Evolutionary conservation across 2,888 invertebrate species (phyloP), one percentile per base, ranked within the genome.

Genomic region (Drosophila paranaensis): DNA sequence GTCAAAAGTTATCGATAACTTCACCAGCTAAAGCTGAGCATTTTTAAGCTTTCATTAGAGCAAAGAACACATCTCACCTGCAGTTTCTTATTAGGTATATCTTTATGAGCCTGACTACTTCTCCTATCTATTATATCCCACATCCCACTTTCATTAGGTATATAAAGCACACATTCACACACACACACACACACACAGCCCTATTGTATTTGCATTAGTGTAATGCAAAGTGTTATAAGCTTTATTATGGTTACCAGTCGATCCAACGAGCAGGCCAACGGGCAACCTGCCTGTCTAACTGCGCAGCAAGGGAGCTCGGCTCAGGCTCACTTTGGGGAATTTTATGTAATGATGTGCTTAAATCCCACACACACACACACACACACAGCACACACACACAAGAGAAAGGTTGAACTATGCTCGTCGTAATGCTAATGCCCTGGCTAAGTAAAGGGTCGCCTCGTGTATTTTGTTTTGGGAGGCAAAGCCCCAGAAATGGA

Each of bases 201-300:
- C 86, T 81, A 88, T 90, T 88, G 86, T 88, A 90, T 90, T 83
- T 90, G 90, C 90, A 87, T 87, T 88, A 82, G 90, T 81, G 90
- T 90, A 86, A 86, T 86, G 86, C 87, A 86, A 86, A 90, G 86
- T 86, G 86, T 86, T 86, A 90, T 86, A 90, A 90, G 86, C 86
- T 88, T 90, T 86, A 90, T 90, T 90, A 90, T 77, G 76, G 74
- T 75, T 74, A 65, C 67, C 78, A 79, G 78, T 61, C 77, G 70
- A 81, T 65, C 74, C 81, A 60, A 63, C 60, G 56, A 79, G 56
- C 75, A 63, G 46, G 60, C 42, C 77, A 50, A 66, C 57, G 62
- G 20, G 20, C 20, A 66, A 66, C 56, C 71, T 43, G 67, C 62
- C 43, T 25, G 54, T 56, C 50, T 33, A 48, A 48, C 67, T 74